A percentile compares a stretch with the other conserved stretches of the same genome.
These are phyloP conservation scores for Frankliniella intonsa DNA, from an alignment of 2,888 invertebrate species.

Conservation along the genomic window DNA sequence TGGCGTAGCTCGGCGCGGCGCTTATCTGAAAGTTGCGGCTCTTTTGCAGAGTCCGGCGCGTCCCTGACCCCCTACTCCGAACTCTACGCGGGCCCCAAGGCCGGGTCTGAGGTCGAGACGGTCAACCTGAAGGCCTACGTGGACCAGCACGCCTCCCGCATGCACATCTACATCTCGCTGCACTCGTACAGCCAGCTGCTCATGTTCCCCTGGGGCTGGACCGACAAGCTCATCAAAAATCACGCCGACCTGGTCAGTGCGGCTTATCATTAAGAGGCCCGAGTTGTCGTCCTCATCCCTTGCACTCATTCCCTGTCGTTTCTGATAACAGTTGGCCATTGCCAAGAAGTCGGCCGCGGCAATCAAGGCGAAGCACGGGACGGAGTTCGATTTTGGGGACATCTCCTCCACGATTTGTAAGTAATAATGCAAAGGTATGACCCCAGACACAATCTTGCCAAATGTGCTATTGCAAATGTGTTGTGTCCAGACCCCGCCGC, in stretches of 20 bases:
- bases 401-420: constrained; percentile 58
- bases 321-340: constrained; percentile 47
- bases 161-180: constrained; percentile 30
- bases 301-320: not conserved
- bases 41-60: constrained; percentile 42
- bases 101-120: constrained; percentile 56
- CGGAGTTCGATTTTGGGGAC: constrained; percentile 57
- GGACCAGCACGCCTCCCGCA: constrained; percentile 29
- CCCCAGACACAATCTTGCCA: not conserved
- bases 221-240: constrained; percentile 53
- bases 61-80: constrained; percentile 50
- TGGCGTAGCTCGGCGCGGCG: too few species aligned
- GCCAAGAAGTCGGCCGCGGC: constrained; percentile 52
- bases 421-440: constrained; percentile 40
- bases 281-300: not conserved
- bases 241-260: constrained; percentile 54
- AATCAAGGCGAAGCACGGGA: constrained; percentile 54
- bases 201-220: constrained; percentile 81
- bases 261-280: not conserved
- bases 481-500: constrained; percentile 27
- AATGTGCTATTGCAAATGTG: too few species aligned
- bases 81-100: constrained; percentile 51
- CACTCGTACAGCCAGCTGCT: constrained; percentile 55
- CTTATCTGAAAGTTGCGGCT: too few species aligned
- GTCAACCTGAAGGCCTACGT: constrained; percentile 51